Conservation (phyloP, 1,140 invertebrate genomes). For the Drosophila yakuba region DNA sequence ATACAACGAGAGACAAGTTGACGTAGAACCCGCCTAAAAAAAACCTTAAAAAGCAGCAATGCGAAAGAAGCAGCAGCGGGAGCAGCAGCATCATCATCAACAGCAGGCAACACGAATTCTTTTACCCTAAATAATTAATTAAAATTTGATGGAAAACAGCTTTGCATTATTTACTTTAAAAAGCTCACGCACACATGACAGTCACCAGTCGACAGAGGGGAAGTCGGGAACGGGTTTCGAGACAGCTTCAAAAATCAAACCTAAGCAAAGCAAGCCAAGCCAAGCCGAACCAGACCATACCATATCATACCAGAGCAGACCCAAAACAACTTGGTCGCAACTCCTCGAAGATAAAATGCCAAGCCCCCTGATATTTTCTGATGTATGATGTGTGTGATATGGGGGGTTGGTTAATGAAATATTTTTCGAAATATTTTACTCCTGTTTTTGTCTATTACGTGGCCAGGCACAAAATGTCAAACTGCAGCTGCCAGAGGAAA, state of each 20-base stretch:
- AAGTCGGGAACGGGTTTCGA: slow-evolving; percentile 13
- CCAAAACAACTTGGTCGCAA: slow-evolving; percentile 67
- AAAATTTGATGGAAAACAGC: slow-evolving; percentile 85
- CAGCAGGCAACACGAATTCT: slow-evolving; percentile 61
- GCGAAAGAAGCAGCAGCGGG: slow-evolving; percentile 17
- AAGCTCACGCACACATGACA: slow-evolving; percentile 56
- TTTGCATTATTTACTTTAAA: slow-evolving; percentile 85
- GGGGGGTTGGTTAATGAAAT: slow-evolving; percentile 70
- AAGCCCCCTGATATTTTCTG: background rate
- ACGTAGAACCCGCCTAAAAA: slow-evolving; percentile 29
- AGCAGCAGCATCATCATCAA: slow-evolving; percentile 2
- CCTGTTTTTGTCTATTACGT: slow-evolving; percentile 73
- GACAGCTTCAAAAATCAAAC: slow-evolving; percentile 66
- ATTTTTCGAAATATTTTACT: slow-evolving; percentile 76
- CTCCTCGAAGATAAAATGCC: slow-evolving; percentile 58
- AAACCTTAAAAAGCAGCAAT: slow-evolving; percentile 39
- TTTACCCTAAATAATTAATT: slow-evolving; percentile 84
- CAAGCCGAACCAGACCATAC: slow-evolving; percentile 20
- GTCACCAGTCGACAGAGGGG: slow-evolving; percentile 15
- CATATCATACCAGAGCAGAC: slow-evolving; percentile 19
- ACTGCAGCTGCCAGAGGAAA: slow-evolving; percentile 49
- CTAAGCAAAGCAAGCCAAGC: background rate
- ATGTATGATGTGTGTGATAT: slow-evolving; percentile 4
- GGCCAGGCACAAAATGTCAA: slow-evolving; percentile 77
- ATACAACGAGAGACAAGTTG: slow-evolving; percentile 65